Base-by-base conservation (phyloP, 2,113 vertebrate genomes). In the Solenodon paradoxus region DNA sequence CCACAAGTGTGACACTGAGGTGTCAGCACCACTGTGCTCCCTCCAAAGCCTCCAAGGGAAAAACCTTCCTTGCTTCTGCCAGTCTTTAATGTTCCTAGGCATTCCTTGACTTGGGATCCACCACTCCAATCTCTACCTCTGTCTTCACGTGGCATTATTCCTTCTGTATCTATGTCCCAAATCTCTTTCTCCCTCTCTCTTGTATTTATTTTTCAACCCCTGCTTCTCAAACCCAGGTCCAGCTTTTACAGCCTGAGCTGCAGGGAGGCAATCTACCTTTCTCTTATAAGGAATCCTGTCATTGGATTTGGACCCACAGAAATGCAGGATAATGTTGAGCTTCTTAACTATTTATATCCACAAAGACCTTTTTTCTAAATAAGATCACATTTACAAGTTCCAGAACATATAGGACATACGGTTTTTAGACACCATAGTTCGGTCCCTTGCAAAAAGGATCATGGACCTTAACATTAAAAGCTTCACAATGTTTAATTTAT, bases 341-440 rank as follows among this genome's bases (percentile, higher is more conserved):
- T 80, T 57, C 7, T 88, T 53, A 57, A 38, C 30, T 57, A 72
- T 87, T 87, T 51, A 57, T 28, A 64, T 38, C 88, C 57, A 13
- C 35, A 81, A 92, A 96, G 77, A 35, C 10, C 32, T 3, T 55
- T 86, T 94, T 85, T 40, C 26, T 49, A 83, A 77, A 92, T 59
- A 61, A 78, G 32, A 66, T 51, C 81, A 49, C 24, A 35, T 47
- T 84, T 20, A 51, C 53, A 30, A 72, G 47, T 24, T 77, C n/a
- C 47, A 61, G 28, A 22, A 32, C 22, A 16, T 38, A 4, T 45
- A 9, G 17, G 51, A 35, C 9, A 63, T 30, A 7, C 7, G 4
- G n/a, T 78, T 86, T 66, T 35, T 53, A 35, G 53, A 77, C 7
- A 47, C 32, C 24, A 55, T 28, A 63, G 40, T 28, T 85, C 30